Evolutionary conservation across 2,113 vertebrate species (phyloP), one percentile per base, ranked within the genome.

Genomic region (Microtus oregoni): DNA sequence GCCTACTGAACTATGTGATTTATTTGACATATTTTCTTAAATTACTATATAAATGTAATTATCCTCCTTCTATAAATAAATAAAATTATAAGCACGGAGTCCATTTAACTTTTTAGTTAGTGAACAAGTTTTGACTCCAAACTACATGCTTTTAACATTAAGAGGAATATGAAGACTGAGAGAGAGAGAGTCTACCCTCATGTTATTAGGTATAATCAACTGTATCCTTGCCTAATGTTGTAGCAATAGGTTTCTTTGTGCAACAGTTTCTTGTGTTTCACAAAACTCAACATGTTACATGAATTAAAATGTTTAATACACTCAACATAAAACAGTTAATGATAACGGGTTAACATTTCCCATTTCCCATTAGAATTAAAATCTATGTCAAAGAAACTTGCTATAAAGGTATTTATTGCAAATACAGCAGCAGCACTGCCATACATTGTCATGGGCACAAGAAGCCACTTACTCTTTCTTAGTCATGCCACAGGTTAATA

Each of bases 1-100:
- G 61, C 13, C 32, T 76, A 76, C n/a, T 76, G 20, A 89, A 20
- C 24, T 94, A 76, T 79, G 44, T n/a, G 67, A 70, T 79, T 93
- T 94, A 81, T 4, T 92, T 72, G 22, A 14, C 24, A 50, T 92
- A 95, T 81, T 75, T 95, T 94, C 92, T 95, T 26, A 89, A 94
- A 61, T 22, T 91, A 67, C 13, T 26, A 28, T 88, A 61, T 44
- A 76, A 72, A 0, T 81, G 4, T 77, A 95, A 91, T 89, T 96
- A 67, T 91, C 44, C 15, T 86, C 55, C 91, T 83, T 63, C 17
- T 70, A 24, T 78, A 90, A 86, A 94, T 50, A 83, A 95, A 79
- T n/a, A 78, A 95, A 81, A 30, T 90, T 15, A 85, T 7, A n/a
- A 92, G 81, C 11, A 81, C 83, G 70, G 41, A 92, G 38, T 76